A percentile compares a stretch with the other conserved stretches of the same genome.
Conservation (phyloP, 2,888 invertebrate species). For the Nomada ferruginata region DNA sequence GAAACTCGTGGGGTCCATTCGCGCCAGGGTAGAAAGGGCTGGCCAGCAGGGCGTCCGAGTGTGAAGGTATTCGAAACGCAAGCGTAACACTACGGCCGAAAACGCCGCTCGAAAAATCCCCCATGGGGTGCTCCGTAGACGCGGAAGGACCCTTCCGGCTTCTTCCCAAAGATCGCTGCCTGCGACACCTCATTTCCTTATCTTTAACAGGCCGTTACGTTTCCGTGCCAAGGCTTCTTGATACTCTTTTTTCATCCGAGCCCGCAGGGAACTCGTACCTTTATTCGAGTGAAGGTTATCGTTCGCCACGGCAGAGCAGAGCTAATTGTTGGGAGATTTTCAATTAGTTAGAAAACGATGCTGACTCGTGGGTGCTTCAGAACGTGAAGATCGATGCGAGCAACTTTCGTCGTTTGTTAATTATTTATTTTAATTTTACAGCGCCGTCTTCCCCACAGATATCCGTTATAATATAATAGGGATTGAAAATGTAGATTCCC, state of each 20-base stretch:
- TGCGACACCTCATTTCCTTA: constrained; percentile 84
- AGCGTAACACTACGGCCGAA: constrained; percentile 54
- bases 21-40: constrained; percentile 68
- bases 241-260: constrained; percentile 47
- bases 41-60: constrained; percentile 80
- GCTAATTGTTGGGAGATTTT: constrained; percentile 17
- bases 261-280: background rate
- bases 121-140: constrained; percentile 68
- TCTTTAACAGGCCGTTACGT: constrained; percentile 84
- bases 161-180: constrained; percentile 66
- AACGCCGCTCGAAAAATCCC: constrained; percentile 72
- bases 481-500: too few relatives aligned
- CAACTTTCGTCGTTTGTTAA: background rate
- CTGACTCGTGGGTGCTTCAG: too few relatives aligned
- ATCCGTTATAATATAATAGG: too few relatives aligned
- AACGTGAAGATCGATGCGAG: too few relatives aligned
- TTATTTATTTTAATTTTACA: background rate
- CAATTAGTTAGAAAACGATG: background rate
- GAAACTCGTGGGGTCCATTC: constrained; percentile 55
- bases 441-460: too few relatives aligned
- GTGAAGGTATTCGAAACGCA: constrained; percentile 81
- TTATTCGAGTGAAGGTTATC: background rate
- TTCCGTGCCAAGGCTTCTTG: constrained; percentile 61
- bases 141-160: constrained; percentile 75
- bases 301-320: background rate